phyloP scores from a whole-genome alignment of 30 jellyfish, hydroid and myxozoan genomes.

The Morbakka virulenta region DNA sequence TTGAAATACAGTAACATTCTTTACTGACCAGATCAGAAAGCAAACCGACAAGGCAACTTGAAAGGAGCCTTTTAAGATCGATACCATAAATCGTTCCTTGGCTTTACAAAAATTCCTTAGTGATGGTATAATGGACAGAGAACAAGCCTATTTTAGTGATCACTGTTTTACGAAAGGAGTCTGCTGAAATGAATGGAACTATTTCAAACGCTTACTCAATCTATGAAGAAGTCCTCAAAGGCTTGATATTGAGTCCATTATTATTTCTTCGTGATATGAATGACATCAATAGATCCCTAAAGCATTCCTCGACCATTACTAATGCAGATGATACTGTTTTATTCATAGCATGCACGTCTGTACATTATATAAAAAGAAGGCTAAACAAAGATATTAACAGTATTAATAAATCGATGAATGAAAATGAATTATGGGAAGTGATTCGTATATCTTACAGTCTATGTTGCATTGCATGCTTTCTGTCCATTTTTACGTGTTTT shows the following conservation, averaged over 20 bases:
- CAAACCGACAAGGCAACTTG: conserved; percentile 48
- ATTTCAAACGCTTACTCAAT: conserved; percentile 21
- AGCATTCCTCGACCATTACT: not conserved
- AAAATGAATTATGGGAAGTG: conserved; percentile 24
- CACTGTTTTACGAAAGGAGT: conserved; percentile 26
- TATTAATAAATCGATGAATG: conserved; percentile 6
- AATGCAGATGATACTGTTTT: conserved; percentile 62
- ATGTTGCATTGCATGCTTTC: no score
- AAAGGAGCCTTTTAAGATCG: conserved; percentile 45
- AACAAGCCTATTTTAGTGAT: conserved; percentile 22
- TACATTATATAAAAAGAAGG: conserved; percentile 3
- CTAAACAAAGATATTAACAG: conserved; percentile 10
- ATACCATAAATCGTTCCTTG: conserved; percentile 42
- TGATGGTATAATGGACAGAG: conserved; percentile 26
- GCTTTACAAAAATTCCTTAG: conserved; percentile 17
- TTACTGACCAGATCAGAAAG: conserved; percentile 49
- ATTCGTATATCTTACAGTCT: no score
- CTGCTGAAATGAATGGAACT: conserved; percentile 35
- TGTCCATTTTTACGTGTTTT: no score
- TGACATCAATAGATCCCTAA: not conserved
- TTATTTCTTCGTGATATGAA: conserved; percentile 8
- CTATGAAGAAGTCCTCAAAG: conserved; percentile 34
- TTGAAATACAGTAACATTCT: conserved; percentile 29
- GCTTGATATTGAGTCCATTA: conserved; percentile 48
- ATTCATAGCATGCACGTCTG: conserved; percentile 21